Evolutionary conservation across 2,888 invertebrate species (phyloP).

Genomic region (Drosophila colorata): DNA sequence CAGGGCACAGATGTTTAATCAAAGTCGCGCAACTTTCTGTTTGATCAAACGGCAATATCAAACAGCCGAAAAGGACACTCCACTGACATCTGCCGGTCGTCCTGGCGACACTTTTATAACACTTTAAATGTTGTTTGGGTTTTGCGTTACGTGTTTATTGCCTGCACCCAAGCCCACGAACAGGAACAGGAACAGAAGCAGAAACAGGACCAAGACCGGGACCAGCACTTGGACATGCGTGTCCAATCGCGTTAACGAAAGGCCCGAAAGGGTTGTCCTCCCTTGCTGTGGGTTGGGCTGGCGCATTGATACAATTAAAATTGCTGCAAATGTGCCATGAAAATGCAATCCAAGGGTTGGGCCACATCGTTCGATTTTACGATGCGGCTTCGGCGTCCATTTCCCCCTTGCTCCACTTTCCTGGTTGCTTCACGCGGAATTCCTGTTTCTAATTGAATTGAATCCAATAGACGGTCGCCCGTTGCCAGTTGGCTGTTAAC

Average conservation of each 20-base stretch:
- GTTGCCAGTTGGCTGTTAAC: conserved; percentile 22
- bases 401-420: no score
- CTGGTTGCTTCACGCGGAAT: conserved; percentile 13
- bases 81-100: conserved; percentile 67
- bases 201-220: background rate
- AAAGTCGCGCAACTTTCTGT: conserved; percentile 14
- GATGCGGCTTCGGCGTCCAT: conserved; percentile 58
- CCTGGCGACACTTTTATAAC: conserved; percentile 76
- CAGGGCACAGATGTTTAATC: conserved; percentile 29
- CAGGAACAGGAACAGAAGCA: no score
- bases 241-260: conserved; percentile 78
- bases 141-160: conserved; percentile 76
- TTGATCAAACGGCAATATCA: conserved; percentile 65
- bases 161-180: conserved; percentile 16
- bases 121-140: conserved; percentile 67
- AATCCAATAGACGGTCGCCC: conserved; percentile 36
- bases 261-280: conserved; percentile 63
- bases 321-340: conserved; percentile 72
- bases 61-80: conserved; percentile 24
- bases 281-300: conserved; percentile 16
- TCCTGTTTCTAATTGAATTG: conserved; percentile 59
- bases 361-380: conserved; percentile 75
- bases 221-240: conserved; percentile 78
- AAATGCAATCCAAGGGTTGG: conserved; percentile 75
- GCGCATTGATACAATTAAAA: conserved; percentile 75